These are phyloP conservation scores for Euspilapteryx auroguttella DNA, from an alignment of 2,888 invertebrate genomes.

Conservation along the genomic window DNA sequence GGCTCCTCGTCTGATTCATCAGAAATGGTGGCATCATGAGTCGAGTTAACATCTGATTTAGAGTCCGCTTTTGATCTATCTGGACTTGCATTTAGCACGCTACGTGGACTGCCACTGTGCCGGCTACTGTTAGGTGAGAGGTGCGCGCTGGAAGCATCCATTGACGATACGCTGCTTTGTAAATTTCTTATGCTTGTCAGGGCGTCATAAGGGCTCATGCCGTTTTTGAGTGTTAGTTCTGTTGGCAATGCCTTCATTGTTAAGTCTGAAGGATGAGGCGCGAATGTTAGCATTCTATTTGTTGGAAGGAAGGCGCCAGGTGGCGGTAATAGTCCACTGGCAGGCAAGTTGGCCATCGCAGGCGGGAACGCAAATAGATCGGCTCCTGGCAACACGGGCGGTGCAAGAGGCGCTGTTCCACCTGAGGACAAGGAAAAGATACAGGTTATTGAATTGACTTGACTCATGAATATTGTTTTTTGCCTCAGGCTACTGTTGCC, in stretches of 20 bases:
- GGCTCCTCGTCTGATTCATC: conserved; percentile 72
- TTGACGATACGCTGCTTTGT: conserved; percentile 44
- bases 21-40: conserved; percentile 62
- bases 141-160: conserved; percentile 46
- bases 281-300: conserved; percentile 53
- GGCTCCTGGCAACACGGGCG: conserved; percentile 36
- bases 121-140: conserved; percentile 60
- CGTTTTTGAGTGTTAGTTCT: conserved; percentile 53
- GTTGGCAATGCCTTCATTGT: conserved; percentile 47
- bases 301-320: conserved; percentile 61
- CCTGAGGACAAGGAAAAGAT: conserved; percentile 33
- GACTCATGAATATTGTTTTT: conserved; percentile 7
- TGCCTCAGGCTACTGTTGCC: conserved; percentile 15
- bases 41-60: conserved; percentile 65
- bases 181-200: conserved; percentile 27
- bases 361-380: conserved; percentile 47
- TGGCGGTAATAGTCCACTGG: conserved; percentile 53
- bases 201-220: conserved; percentile 62
- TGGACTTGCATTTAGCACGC: conserved; percentile 36
- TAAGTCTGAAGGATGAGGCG: conserved; percentile 53
- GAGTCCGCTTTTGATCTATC: conserved; percentile 57
- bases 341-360: conserved; percentile 39
- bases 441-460: too few species aligned
- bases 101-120: conserved; percentile 56
- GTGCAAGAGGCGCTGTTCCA: conserved; percentile 33